These are phyloP conservation scores for Acrobasis repandana DNA, from an alignment of 2,888 invertebrate genomes.

Conservation along the genomic window DNA sequence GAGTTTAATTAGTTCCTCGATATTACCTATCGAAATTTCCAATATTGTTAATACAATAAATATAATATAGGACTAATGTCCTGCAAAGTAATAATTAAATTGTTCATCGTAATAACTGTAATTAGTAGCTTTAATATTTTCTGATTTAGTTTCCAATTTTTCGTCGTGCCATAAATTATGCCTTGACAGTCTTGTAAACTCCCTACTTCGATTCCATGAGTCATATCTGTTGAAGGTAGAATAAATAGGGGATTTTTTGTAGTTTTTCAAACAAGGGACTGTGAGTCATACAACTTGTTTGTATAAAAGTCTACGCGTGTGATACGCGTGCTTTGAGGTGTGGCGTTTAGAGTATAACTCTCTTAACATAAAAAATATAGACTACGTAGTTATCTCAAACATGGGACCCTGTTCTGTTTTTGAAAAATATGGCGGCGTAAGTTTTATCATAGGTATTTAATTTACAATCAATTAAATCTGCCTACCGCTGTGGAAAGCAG, in stretches of 20 bases:
- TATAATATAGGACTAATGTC: too few species aligned
- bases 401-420: too few species aligned
- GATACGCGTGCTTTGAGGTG: too few species aligned
- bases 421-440: too few species aligned
- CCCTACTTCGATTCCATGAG: not conserved
- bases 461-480: too few species aligned
- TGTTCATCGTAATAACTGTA: not conserved
- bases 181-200: not conserved
- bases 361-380: too few species aligned
- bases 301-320: not conserved
- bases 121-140: not conserved
- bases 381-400: too few species aligned
- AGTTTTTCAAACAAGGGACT: not conserved
- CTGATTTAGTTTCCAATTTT: not conserved
- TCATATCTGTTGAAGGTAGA: not conserved
- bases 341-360: too few species aligned
- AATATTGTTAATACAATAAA: not conserved
- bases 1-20: not conserved
- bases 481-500: too few species aligned
- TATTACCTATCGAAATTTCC: not conserved
- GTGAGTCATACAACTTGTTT: not conserved
- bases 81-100: not conserved
- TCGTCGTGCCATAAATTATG: not conserved
- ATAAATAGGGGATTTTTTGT: constrained; percentile 3
- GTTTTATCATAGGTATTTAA: too few species aligned